These are phyloP conservation scores for Agriopis aurantiaria DNA, from an alignment of 2,888 invertebrate genomes.

Conservation along the genomic window DNA sequence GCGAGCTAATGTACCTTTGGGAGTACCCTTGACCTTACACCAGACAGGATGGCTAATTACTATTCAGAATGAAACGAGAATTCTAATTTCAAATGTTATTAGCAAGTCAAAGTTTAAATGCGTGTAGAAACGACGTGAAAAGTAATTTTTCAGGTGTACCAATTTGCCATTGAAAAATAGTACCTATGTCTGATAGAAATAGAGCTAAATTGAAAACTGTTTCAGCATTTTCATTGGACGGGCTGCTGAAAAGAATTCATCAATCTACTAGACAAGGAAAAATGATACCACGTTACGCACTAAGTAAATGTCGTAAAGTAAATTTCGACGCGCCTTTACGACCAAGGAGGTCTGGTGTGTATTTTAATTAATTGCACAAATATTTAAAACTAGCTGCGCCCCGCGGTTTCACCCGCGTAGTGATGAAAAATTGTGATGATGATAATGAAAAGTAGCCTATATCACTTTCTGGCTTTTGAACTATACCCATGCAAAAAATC, in stretches of 20 bases:
- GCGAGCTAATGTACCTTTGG: background rate
- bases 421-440: no score
- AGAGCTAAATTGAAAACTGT: no score
- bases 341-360: no score
- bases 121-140: background rate
- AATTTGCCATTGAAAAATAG: background rate
- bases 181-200: background rate
- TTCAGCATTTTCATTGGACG: no score
- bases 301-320: background rate
- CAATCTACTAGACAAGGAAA: background rate
- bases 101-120: slow-evolving; percentile 7
- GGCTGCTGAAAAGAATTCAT: no score
- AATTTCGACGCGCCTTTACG: background rate
- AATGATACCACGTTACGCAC: background rate
- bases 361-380: no score
- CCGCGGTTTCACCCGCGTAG: no score
- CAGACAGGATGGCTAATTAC: slow-evolving; percentile 11
- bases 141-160: background rate
- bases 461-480: no score
- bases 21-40: slow-evolving; percentile 4
- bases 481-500: no score
- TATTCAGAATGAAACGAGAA: slow-evolving; percentile 11
- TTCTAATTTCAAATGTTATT: slow-evolving; percentile 17
- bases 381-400: no score
- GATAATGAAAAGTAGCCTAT: no score